Conservation (phyloP, 2,888 invertebrate genomes). For the Incurvaria masculella region DNA sequence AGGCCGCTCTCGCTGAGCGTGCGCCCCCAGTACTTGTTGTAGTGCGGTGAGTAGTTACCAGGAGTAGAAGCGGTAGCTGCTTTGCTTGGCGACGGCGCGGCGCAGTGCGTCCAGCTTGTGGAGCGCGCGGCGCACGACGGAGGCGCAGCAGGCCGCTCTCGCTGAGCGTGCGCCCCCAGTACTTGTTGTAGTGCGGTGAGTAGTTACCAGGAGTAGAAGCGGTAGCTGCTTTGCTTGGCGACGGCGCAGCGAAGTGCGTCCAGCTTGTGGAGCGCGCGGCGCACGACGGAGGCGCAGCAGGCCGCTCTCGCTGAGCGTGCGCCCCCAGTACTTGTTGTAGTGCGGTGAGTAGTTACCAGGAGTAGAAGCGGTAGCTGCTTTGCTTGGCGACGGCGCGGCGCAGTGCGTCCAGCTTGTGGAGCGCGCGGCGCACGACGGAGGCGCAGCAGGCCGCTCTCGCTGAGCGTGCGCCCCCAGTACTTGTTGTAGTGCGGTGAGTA, state of each 20-base stretch:
- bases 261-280: constrained; percentile 69
- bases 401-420: constrained; percentile 70
- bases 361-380: constrained; percentile 86
- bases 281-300: constrained; percentile 64
- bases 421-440: constrained; percentile 68
- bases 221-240: constrained; percentile 82
- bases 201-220: constrained; percentile 85
- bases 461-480: constrained; percentile 85
- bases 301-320: constrained; percentile 70
- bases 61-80: constrained; percentile 86
- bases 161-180: constrained; percentile 82
- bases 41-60: constrained; percentile 70
- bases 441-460: constrained; percentile 75
- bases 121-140: constrained; percentile 71
- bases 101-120: constrained; percentile 70
- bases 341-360: constrained; percentile 71
- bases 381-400: constrained; percentile 80
- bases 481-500: constrained; percentile 75
- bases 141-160: constrained; percentile 74
- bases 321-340: constrained; percentile 92
- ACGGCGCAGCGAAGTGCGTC: constrained; percentile 73
- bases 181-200: constrained; percentile 85
- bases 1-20: constrained; percentile 78
- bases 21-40: constrained; percentile 91
- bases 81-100: constrained; percentile 80